Conservation (phyloP, 2,113 vertebrate genomes). For the Boulengeromyrus knoepffleri region DNA sequence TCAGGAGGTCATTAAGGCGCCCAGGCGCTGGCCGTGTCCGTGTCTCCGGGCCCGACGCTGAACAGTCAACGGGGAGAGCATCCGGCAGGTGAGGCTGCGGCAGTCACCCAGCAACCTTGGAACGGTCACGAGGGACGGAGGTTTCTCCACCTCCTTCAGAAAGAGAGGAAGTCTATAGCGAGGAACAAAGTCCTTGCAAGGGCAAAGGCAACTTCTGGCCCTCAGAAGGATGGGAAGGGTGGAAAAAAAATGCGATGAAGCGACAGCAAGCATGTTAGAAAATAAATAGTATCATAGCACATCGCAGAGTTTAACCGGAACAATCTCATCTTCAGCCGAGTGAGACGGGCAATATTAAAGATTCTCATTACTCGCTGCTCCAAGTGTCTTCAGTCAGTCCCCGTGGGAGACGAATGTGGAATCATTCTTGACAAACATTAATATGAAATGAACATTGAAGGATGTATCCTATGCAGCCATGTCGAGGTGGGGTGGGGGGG, state of each 20-base stretch:
- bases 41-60: constrained; percentile 33
- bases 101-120: constrained; percentile 20
- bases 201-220: constrained; percentile 26
- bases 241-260: constrained; percentile 10
- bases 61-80: constrained; percentile 34
- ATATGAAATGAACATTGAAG: constrained; percentile 44
- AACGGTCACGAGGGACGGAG: constrained; percentile 27
- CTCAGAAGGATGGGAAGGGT: constrained; percentile 8
- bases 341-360: constrained; percentile 42
- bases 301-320: constrained; percentile 35
- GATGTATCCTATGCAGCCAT: constrained; percentile 23
- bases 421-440: constrained; percentile 49
- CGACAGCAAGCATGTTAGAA: constrained; percentile 18
- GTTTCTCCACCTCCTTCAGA: constrained; percentile 16
- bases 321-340: constrained; percentile 42
- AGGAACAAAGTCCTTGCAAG: constrained; percentile 35
- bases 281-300: constrained; percentile 37
- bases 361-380: constrained; percentile 44
- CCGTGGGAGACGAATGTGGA: constrained; percentile 28
- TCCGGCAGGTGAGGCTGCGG: constrained; percentile 20
- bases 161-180: constrained; percentile 14
- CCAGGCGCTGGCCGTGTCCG: constrained; percentile 10
- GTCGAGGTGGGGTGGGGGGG: background rate
- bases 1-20: constrained; percentile 38
- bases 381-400: constrained; percentile 40